phyloP scores from a whole-genome alignment of 2,888 invertebrate species.

The Nipponacmea schrenckii region DNA sequence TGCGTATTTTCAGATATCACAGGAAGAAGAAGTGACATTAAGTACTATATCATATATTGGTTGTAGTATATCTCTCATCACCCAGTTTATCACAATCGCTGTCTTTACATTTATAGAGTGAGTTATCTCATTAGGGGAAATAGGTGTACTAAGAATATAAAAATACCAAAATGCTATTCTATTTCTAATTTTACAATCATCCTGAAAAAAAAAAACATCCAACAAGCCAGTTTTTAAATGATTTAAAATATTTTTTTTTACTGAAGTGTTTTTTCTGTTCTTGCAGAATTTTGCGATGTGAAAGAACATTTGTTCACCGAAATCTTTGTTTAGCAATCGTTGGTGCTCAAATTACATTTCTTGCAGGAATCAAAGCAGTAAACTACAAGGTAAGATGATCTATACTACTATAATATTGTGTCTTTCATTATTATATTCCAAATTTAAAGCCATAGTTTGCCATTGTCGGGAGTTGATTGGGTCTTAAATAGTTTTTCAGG shows the following conservation, averaged over 20 bases:
- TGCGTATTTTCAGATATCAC: conserved; percentile 32
- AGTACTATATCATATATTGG: conserved; percentile 51
- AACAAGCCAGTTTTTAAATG: neutral
- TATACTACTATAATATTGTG: too few species aligned
- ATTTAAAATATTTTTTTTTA: too few species aligned
- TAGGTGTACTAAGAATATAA: too few species aligned
- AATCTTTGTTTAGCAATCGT: conserved; percentile 54
- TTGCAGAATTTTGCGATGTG: conserved; percentile 48
- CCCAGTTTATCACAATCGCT: conserved; percentile 46
- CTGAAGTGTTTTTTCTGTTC: too few species aligned
- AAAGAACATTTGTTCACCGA: conserved; percentile 50
- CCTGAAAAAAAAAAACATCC: too few species aligned
- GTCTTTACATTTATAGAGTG: conserved; percentile 53
- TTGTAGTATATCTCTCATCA: conserved; percentile 46
- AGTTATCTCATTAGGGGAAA: neutral
- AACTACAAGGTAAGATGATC: conserved; percentile 39
- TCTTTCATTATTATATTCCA: too few species aligned
- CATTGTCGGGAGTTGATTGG: too few species aligned
- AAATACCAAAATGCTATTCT: too few species aligned
- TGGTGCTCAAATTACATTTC: conserved; percentile 45
- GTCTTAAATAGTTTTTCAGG: too few species aligned
- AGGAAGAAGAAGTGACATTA: conserved; percentile 35
- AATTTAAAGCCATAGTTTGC: too few species aligned
- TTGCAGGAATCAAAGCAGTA: conserved; percentile 46
- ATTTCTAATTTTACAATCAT: too few species aligned